These are phyloP conservation scores for Xestia c-nigrum DNA, from an alignment of 2,888 invertebrate species.

Conservation along the genomic window DNA sequence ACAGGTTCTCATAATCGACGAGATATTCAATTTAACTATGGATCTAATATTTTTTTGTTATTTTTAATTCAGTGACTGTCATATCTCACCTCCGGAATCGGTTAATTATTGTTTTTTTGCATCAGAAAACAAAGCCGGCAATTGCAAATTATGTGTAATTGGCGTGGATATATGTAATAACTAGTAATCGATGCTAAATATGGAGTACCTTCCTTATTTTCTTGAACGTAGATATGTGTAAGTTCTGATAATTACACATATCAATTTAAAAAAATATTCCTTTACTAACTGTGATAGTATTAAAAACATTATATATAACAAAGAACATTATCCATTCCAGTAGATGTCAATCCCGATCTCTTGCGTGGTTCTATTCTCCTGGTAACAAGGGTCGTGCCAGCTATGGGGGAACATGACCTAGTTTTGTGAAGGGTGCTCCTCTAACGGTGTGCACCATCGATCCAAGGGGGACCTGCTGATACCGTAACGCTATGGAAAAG, in stretches of 20 bases:
- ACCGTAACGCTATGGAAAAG: constrained; percentile 51
- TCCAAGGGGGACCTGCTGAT: constrained; percentile 76
- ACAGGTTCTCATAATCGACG: background rate
- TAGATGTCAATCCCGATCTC: constrained; percentile 67
- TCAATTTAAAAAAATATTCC: background rate
- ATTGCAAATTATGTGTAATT: constrained; percentile 38
- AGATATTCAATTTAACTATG: background rate
- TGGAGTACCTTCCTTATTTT: no score
- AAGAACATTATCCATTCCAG: constrained; percentile 38
- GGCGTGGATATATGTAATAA: constrained; percentile 5
- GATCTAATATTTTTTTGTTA: background rate
- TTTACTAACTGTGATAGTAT: background rate
- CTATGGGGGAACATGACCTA: constrained; percentile 86
- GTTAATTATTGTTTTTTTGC: constrained; percentile 13
- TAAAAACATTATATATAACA: no score
- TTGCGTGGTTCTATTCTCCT: constrained; percentile 71
- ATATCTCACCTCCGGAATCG: background rate
- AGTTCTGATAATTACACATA: background rate
- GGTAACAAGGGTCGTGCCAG: constrained; percentile 78
- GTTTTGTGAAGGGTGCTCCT: constrained; percentile 82
- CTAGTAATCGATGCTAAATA: constrained; percentile 44
- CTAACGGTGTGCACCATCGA: constrained; percentile 84
- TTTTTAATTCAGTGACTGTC: constrained; percentile 3
- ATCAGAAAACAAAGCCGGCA: constrained; percentile 25
- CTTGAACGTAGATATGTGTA: background rate